A percentile compares a stretch with the other conserved stretches of the same genome.
Conservation (phyloP, 1,140 invertebrate genomes). For the Drosophila pectinifera region DNA sequence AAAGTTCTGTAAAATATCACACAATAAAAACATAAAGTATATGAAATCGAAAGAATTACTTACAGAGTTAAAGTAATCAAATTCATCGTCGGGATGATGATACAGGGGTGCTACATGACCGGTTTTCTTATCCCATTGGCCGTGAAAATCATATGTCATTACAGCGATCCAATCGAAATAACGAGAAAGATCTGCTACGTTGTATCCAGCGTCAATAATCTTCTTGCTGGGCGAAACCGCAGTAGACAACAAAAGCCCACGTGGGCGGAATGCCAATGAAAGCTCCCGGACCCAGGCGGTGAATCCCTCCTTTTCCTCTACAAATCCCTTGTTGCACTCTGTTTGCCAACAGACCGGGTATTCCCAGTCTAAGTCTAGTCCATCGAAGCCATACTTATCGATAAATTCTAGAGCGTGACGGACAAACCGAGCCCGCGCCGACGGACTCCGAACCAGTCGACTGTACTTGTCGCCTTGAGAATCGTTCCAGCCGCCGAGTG, state of each 20-base stretch:
- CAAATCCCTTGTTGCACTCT: conserved; percentile 93
- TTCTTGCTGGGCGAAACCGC: conserved; percentile 95
- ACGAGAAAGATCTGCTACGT: conserved; percentile 90
- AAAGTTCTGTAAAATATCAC: conserved; percentile 88
- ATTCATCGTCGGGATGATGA: conserved; percentile 91
- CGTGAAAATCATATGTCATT: conserved; percentile 96
- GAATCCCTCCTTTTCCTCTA: conserved; percentile 92
- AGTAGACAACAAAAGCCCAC: conserved; percentile 91
- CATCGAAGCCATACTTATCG: conserved; percentile 93
- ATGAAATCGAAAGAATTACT: conserved; percentile 36
- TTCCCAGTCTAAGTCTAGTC: conserved; percentile 95
- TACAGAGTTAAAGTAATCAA: conserved; percentile 89
- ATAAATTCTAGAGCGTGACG: conserved; percentile 91
- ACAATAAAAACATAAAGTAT: not conserved
- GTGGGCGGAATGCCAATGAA: conserved; percentile 89
- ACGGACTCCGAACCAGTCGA: conserved; percentile 90
- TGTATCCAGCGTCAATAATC: conserved; percentile 94
- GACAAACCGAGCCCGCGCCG: conserved; percentile 90
- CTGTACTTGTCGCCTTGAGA: conserved; percentile 94
- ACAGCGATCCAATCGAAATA: conserved; percentile 95
- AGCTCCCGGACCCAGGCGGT: conserved; percentile 90
- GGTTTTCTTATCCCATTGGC: conserved; percentile 95
- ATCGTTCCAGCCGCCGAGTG: conserved; percentile 96
- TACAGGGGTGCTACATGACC: conserved; percentile 94
- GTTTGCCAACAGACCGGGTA: conserved; percentile 90